phyloP scores from a whole-genome alignment of 1,140 invertebrate species.

The Babylonia areolata region DNA sequence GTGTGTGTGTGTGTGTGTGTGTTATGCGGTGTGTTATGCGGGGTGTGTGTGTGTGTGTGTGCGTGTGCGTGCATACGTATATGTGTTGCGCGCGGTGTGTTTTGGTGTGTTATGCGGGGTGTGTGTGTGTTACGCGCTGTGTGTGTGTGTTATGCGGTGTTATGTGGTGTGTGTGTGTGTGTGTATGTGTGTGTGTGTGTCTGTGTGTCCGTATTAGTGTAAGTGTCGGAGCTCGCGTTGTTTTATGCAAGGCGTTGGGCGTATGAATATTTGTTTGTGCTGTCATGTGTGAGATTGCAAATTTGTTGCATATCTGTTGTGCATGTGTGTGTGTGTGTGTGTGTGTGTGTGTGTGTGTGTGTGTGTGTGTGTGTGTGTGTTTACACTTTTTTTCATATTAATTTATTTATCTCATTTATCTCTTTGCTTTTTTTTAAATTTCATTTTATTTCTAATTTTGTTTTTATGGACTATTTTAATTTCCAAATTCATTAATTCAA shows the following conservation, averaged over 20 bases:
- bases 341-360: conserved; percentile 11
- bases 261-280: background rate
- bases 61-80: background rate
- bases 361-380: too few species aligned
- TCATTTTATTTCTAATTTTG: too few species aligned
- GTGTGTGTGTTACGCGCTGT: background rate
- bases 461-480: too few species aligned
- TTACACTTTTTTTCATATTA: too few species aligned
- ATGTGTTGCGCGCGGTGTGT: too few species aligned
- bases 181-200: conserved; percentile 24
- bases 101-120: too few species aligned
- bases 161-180: background rate
- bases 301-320: too few species aligned
- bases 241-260: background rate
- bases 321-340: conserved; percentile 19
- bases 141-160: conserved; percentile 12
- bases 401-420: too few species aligned
- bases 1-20: conserved; percentile 22
- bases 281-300: background rate
- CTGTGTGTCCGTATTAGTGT: background rate
- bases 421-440: too few species aligned
- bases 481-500: too few species aligned
- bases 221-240: background rate
- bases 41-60: background rate
- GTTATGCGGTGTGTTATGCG: background rate